Conservation (phyloP, 2,113 vertebrate genomes). For the Callipepla squamata region DNA sequence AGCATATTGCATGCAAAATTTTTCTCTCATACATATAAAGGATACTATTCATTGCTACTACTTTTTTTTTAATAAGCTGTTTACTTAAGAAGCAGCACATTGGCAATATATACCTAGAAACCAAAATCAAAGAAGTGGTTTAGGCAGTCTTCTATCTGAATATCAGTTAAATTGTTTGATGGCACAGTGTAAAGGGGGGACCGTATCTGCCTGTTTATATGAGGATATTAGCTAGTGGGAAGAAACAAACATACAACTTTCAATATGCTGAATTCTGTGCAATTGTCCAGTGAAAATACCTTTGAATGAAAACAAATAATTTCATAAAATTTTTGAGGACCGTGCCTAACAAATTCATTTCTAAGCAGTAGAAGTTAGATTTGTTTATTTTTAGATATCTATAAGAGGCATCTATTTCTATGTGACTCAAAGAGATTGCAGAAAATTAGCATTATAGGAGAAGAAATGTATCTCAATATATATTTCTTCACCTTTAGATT, state of each 20-base stretch:
- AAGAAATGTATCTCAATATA: not conserved
- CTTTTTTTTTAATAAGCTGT: not conserved
- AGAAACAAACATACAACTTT: not conserved
- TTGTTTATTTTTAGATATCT: not conserved
- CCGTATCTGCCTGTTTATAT: not conserved
- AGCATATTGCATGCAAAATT: not conserved
- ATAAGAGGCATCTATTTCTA: not conserved
- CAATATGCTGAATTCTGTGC: rapidly evolving
- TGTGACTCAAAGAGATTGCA: not conserved
- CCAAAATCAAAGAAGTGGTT: not conserved
- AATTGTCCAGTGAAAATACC: not conserved
- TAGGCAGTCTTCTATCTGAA: not conserved
- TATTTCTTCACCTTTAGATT: not conserved
- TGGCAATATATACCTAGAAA: not conserved
- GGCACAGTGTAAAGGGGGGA: not conserved
- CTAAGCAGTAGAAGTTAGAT: not conserved
- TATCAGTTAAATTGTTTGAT: not conserved
- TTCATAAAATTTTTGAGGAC: not conserved
- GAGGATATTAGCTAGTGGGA: rapidly evolving
- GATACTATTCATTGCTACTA: not conserved
- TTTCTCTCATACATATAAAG: not conserved
- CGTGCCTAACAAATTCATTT: not conserved
- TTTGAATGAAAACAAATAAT: not conserved
- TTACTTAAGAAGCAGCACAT: not conserved
- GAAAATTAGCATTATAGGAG: not conserved